These are phyloP conservation scores for Drosophila santomea DNA, from an alignment of 1,140 invertebrate species.

Conservation along the genomic window DNA sequence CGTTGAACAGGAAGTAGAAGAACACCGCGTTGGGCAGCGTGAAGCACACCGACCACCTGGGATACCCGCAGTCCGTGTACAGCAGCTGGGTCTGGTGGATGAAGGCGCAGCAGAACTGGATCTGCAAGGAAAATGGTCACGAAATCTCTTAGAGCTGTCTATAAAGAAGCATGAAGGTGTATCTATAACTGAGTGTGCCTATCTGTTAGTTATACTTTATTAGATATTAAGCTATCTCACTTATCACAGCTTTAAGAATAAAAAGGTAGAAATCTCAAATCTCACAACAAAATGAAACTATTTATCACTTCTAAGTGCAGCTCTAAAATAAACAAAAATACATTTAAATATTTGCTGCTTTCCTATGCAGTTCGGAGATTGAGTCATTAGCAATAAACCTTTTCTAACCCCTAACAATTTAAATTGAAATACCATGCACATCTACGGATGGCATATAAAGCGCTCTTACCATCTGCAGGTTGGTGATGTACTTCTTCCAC, in stretches of 20 bases:
- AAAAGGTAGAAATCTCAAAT: no score
- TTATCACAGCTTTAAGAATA: no score
- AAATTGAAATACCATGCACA: no score
- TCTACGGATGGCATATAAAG: no score
- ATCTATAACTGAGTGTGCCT: no score
- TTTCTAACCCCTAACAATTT: neutral
- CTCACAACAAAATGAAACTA: neutral
- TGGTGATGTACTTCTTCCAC: constrained; percentile 94
- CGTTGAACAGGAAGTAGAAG: constrained; percentile 92
- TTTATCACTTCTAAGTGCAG: neutral
- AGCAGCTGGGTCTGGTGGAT: constrained; percentile 92
- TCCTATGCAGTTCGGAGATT: neutral
- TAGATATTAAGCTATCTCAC: no score
- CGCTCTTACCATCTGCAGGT: constrained; percentile 90
- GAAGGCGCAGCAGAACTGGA: constrained; percentile 91
- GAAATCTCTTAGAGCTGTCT: no score
- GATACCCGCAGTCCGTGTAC: constrained; percentile 94
- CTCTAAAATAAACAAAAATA: neutral
- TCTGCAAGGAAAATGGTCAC: constrained; percentile 85
- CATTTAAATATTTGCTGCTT: neutral
- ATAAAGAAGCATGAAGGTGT: neutral
- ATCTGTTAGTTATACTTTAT: no score
- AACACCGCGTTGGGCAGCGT: constrained; percentile 92
- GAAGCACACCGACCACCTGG: constrained; percentile 89
- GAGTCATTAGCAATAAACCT: neutral